A percentile compares a stretch with the other conserved stretches of the same genome.
phyloP scores from a whole-genome alignment of 1,140 invertebrate species.

The Trichomalopsis sarcophagae region DNA sequence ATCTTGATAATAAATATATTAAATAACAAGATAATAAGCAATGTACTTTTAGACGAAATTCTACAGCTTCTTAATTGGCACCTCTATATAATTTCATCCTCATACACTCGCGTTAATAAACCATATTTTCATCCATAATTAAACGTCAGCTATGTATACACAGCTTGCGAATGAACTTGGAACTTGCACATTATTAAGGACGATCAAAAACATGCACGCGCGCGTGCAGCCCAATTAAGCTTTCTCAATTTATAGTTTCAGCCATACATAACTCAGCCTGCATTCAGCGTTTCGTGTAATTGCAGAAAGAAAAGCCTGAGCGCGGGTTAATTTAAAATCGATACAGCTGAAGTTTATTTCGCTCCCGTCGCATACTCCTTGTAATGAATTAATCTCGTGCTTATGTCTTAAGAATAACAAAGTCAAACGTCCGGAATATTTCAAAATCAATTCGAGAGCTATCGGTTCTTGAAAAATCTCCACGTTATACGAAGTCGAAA shows the following conservation, averaged over 20 bases:
- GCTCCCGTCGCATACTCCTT: neutral
- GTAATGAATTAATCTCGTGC: no score
- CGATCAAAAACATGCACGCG: neutral
- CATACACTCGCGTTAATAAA: neutral
- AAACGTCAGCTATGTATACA: neutral
- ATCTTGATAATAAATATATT: no score
- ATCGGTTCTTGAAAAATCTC: no score
- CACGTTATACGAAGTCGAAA: no score
- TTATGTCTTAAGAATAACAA: no score
- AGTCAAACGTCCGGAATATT: no score
- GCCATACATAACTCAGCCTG: no score
- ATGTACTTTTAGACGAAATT: no score
- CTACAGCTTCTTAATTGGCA: no score
- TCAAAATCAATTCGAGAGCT: no score
- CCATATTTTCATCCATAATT: neutral
- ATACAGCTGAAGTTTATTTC: neutral
- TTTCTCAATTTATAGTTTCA: neutral
- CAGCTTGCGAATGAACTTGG: neutral
- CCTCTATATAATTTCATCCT: neutral
- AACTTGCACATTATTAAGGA: neutral
- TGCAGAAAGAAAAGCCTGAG: neutral
- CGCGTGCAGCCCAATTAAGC: neutral
- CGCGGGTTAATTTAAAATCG: neutral
- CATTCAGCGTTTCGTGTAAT: neutral
- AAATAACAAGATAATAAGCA: no score